Percentiles rank a stretch among this genome's conserved stretches.
Evolutionary conservation across 2,888 invertebrate species (phyloP).

Genomic region (Netelia virgata): DNA sequence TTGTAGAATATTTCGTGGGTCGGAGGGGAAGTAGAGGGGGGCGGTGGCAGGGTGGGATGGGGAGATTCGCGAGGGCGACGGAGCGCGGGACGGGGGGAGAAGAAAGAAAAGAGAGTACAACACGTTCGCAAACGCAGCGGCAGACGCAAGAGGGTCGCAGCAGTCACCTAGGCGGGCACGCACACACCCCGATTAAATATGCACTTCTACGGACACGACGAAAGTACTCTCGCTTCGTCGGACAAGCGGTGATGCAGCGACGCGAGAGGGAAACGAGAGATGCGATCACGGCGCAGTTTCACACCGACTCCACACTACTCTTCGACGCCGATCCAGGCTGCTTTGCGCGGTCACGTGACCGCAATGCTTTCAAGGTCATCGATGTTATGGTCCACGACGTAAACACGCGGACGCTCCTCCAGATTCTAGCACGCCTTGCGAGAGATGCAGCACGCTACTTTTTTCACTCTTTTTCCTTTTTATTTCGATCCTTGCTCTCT

Average conservation of each 20-base stretch:
- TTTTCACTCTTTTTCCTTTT: background rate
- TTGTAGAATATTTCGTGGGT: background rate
- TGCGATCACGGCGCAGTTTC: conserved; percentile 66
- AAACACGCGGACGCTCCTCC: conserved; percentile 74
- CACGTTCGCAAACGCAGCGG: background rate
- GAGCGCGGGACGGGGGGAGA: background rate
- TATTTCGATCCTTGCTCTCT: background rate
- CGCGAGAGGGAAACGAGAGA: background rate
- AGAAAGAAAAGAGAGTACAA: background rate
- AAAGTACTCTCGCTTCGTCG: background rate
- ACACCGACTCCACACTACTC: conserved; percentile 42
- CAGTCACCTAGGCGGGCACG: background rate
- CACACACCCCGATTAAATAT: background rate
- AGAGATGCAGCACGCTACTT: conserved; percentile 28
- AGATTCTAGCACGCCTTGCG: background rate
- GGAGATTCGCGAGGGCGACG: background rate
- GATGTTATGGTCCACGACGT: conserved; percentile 82
- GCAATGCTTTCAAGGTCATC: conserved; percentile 82
- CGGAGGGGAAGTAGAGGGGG: background rate
- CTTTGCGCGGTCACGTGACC: conserved; percentile 77
- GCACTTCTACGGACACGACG: background rate
- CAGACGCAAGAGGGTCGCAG: too few species aligned
- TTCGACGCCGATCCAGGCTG: conserved; percentile 37
- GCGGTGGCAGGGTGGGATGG: background rate
- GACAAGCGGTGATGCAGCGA: background rate